Evolutionary conservation across 1,140 invertebrate species (phyloP), one percentile per base, ranked within the genome.

Genomic region (Drosophila eugracilis): DNA sequence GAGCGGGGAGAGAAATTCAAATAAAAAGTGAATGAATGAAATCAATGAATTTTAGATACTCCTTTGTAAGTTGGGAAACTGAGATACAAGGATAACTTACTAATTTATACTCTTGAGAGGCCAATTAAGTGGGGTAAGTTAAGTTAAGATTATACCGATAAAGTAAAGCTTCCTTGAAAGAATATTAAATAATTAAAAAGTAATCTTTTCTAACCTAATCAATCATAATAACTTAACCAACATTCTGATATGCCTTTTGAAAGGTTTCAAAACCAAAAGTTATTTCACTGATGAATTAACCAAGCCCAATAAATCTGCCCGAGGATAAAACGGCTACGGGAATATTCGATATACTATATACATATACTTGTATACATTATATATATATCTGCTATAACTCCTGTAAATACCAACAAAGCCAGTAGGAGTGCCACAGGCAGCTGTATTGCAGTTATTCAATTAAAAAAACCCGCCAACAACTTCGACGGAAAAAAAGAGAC

Each of bases 401-500:
- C 22, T 22, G 24, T 37, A 42, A 53, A 47, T 6, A 49, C 52
- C 34, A 39, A 37, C 30, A 53, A 44, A 7, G 37, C 22, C 28
- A 6, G 52, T 42, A 19, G 34, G 30, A 59, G 30, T 50, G 71
- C 48, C 54, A 26, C 44, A 58, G 74, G 75, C 71, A 53, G 76
- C 60, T 39, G 65, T 58, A 60, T 70, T 78, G 57, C 62, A 84
- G 80, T 84, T 84, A 84, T 84, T 84, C 80, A 85, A 85, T 80
- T 86, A 86, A 85, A 85, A 75, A 76, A 66, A 75, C 54, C 45
- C 39, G 53, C 54, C 42, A 71, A 65, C 32, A 78, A 84, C 70
- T 84, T 74, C 44, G 17, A 22, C 26, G 14, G 44, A 0, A 50
- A 62, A 62, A 44, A 63, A 63, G 41, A 39, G 47, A 21, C 15